phyloP scores from a whole-genome alignment of 2,797 vertebrate genomes.

The Semaprochilodus insignis region DNA sequence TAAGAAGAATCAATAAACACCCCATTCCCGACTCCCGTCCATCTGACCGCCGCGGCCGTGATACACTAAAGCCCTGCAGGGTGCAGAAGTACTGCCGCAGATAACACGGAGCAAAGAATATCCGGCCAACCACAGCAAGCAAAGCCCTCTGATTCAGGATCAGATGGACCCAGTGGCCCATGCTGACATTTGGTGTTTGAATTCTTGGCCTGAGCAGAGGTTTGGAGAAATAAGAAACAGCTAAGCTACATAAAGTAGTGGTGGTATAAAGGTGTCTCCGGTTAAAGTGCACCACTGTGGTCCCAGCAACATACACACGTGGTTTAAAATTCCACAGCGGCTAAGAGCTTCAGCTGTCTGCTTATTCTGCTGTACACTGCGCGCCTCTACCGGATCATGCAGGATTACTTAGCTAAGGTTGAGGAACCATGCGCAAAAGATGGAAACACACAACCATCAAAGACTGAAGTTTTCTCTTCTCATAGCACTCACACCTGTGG shows the following conservation, averaged over 20 bases:
- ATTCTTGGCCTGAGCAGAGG: neutral
- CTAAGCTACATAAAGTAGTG: neutral
- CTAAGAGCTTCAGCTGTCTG: slow-evolving; percentile 74
- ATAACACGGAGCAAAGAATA: neutral
- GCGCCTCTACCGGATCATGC: slow-evolving; percentile 7
- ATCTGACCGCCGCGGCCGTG: neutral
- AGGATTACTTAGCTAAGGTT: neutral
- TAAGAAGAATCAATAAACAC: slow-evolving; percentile 62
- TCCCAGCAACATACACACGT: neutral
- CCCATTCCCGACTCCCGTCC: slow-evolving; percentile 10
- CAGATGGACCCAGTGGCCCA: neutral
- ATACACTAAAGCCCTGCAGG: slow-evolving; percentile 5
- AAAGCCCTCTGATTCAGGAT: slow-evolving; percentile 12
- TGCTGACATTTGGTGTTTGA: neutral
- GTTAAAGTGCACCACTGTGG: neutral
- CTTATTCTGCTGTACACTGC: slow-evolving; percentile 67
- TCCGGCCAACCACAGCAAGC: neutral
- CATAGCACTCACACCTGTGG: neutral
- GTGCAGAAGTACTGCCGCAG: slow-evolving; percentile 14
- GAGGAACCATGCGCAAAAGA: neutral
- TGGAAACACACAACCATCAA: neutral
- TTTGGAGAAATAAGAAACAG: neutral
- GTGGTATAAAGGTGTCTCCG: neutral
- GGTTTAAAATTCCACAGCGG: slow-evolving; percentile 72
- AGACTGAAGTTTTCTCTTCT: neutral